phyloP scores from a whole-genome alignment of 2,888 invertebrate genomes.

The Lagria hirta region DNA sequence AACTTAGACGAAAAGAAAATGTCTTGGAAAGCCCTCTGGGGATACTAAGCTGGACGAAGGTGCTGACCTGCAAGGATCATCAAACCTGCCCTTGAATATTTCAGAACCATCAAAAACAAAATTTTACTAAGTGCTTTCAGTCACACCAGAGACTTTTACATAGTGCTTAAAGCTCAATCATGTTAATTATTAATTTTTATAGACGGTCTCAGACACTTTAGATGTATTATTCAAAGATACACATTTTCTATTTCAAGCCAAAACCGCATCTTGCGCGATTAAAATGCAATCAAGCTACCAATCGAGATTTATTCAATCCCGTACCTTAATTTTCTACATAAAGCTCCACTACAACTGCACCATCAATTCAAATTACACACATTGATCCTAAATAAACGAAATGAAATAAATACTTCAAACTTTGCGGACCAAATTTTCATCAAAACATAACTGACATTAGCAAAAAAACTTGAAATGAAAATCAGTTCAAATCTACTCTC shows the following conservation, averaged over 20 bases:
- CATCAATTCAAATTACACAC: too few species aligned
- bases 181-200: conserved; percentile 22
- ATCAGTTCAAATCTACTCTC: too few species aligned
- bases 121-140: conserved; percentile 10
- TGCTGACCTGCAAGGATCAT: conserved; percentile 22
- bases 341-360: too few species aligned
- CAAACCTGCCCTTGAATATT: conserved; percentile 20
- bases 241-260: too few species aligned
- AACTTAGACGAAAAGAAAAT: conserved; percentile 35
- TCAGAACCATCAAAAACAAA: conserved; percentile 8
- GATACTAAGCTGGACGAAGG: conserved; percentile 21
- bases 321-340: too few species aligned
- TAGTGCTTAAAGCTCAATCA: not conserved
- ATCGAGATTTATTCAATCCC: too few species aligned
- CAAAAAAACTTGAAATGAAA: too few species aligned
- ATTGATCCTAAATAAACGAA: too few species aligned
- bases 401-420: too few species aligned
- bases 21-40: conserved; percentile 25
- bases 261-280: not conserved
- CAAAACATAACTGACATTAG: too few species aligned
- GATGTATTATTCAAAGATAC: conserved; percentile 3
- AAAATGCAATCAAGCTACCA: too few species aligned
- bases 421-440: too few species aligned
- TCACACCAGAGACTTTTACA: not conserved
- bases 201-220: conserved; percentile 9